A percentile compares a stretch with the other conserved stretches of the same genome.
These are phyloP conservation scores for Willowsia nigromaculata DNA, from an alignment of 2,888 invertebrate genomes.

Conservation along the genomic window DNA sequence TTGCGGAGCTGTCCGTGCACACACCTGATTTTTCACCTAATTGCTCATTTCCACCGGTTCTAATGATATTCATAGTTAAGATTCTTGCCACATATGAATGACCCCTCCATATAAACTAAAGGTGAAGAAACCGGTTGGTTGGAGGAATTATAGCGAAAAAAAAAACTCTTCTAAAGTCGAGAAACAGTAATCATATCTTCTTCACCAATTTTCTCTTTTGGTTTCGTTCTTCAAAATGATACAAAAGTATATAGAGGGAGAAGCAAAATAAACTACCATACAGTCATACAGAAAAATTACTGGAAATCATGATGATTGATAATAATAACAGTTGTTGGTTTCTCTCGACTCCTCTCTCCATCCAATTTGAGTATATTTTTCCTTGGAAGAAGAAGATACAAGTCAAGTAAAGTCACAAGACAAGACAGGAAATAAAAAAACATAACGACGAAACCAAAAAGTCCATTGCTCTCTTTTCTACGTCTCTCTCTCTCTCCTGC, in stretches of 20 bases:
- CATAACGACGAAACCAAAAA: background rate
- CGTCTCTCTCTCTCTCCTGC: background rate
- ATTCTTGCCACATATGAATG: background rate
- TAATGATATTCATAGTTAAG: background rate
- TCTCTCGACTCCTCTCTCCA: background rate
- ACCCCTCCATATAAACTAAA: background rate
- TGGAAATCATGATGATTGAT: slow-evolving; percentile 19
- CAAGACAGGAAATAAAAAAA: slow-evolving; percentile 39
- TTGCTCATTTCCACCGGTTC: too few species aligned
- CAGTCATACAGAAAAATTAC: background rate
- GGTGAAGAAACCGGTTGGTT: slow-evolving; percentile 49
- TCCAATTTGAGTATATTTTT: background rate
- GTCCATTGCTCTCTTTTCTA: slow-evolving; percentile 54
- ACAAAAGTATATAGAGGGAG: background rate
- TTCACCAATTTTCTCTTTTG: background rate
- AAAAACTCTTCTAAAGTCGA: too few species aligned
- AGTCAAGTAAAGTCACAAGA: background rate
- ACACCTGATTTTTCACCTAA: background rate
- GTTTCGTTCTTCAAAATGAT: background rate
- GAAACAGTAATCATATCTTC: slow-evolving; percentile 12
- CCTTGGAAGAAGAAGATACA: slow-evolving; percentile 19
- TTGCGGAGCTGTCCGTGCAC: background rate
- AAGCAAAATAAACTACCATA: background rate
- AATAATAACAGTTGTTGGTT: slow-evolving; percentile 47
- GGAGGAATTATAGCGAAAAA: background rate